These are phyloP conservation scores for Halocynthia aurantium DNA, from an alignment of 23 tunicate species.

Conservation along the genomic window DNA sequence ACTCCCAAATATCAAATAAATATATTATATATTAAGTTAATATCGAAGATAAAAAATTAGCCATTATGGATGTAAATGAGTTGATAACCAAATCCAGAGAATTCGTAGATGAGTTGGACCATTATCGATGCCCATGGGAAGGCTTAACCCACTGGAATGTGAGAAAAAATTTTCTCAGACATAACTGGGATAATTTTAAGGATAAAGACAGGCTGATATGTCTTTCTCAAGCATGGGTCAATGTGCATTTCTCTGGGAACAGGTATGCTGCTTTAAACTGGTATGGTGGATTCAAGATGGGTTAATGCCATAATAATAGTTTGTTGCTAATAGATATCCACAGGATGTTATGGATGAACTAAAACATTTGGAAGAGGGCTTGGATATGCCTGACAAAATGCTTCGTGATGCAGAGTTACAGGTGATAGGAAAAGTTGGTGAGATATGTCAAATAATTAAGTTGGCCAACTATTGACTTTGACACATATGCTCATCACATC, in stretches of 20 bases:
- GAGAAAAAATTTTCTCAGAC: slow-evolving; percentile 64
- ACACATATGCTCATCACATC: too few species aligned
- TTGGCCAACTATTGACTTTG: too few species aligned
- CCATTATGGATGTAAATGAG: slow-evolving; percentile 44
- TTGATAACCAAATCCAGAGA: slow-evolving; percentile 37
- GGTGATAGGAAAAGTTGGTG: slow-evolving; percentile 56
- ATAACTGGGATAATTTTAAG: slow-evolving; percentile 64
- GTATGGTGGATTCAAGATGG: not conserved
- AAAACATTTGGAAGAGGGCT: slow-evolving; percentile 46
- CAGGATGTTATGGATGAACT: slow-evolving; percentile 49
- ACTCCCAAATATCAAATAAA: too few species aligned
- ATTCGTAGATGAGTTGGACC: slow-evolving; percentile 74
- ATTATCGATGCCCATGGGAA: slow-evolving; percentile 72
- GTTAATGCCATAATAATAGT: not conserved
- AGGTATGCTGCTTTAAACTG: slow-evolving; percentile 29
- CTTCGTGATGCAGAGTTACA: slow-evolving; percentile 54
- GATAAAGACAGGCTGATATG: slow-evolving; percentile 64
- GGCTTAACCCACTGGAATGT: slow-evolving; percentile 83
- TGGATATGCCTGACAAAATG: slow-evolving; percentile 25
- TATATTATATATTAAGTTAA: too few species aligned
- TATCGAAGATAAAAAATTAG: too few species aligned
- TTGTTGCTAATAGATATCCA: slow-evolving; percentile 47
- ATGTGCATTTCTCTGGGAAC: slow-evolving; percentile 62
- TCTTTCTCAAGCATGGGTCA: slow-evolving; percentile 76
- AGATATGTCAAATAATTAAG: not conserved